Evolutionary conservation across 2,888 invertebrate species (phyloP).

Genomic region (Athripsodes cinereus): DNA sequence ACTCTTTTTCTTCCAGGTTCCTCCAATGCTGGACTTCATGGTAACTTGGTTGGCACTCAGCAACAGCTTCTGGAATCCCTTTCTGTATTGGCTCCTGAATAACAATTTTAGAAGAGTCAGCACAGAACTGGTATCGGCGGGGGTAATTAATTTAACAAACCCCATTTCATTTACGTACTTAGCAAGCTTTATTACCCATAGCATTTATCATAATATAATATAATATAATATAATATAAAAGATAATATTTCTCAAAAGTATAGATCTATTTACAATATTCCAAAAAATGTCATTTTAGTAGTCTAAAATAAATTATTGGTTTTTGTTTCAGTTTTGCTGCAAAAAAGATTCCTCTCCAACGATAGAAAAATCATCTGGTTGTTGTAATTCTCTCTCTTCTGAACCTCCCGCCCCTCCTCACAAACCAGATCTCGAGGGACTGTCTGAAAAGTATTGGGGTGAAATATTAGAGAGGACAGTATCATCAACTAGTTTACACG

Average conservation of each 20-base stretch:
- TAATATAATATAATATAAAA: not conserved
- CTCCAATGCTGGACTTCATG: conserved; percentile 74
- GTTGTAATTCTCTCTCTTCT: conserved; percentile 47
- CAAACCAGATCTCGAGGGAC: conserved; percentile 58
- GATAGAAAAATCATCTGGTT: conserved; percentile 45
- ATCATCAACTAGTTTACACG: conserved; percentile 68
- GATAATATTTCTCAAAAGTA: not conserved
- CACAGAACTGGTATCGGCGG: conserved; percentile 66
- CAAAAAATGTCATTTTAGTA: no score
- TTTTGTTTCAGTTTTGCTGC: conserved; percentile 40
- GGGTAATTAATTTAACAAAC: no score
- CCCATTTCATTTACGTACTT: no score
- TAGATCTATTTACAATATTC: not conserved
- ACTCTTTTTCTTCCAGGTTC: conserved; percentile 49
- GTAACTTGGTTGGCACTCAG: conserved; percentile 83
- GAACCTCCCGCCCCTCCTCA: conserved; percentile 41
- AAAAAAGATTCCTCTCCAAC: conserved; percentile 40
- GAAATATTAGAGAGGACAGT: conserved; percentile 74
- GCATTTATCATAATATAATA: no score
- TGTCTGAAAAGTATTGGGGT: conserved; percentile 68
- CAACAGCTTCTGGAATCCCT: conserved; percentile 88
- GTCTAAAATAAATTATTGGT: no score
- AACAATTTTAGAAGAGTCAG: conserved; percentile 79
- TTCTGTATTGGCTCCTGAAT: conserved; percentile 82
- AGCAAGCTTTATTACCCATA: no score